Conservation (phyloP, 1,140 invertebrate genomes). For the roundworm (Caenorhabditis elegans) region WBcel235 BX284603.4:13604501-13605000, state of each 20-base stretch:
- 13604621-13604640: conserved; percentile 72
- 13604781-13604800: conserved; percentile 70
- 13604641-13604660: conserved; percentile 72
- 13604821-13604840: conserved; percentile 71
- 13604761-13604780: conserved; percentile 69
- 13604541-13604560: too few relatives aligned
- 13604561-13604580: conserved; percentile 68
- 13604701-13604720: conserved; percentile 66
- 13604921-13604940: conserved; percentile 67
- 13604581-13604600: conserved; percentile 84
- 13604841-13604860: conserved; percentile 69
- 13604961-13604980: conserved; percentile 68
- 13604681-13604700: conserved; percentile 70
- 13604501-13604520: too few relatives aligned
- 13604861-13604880: conserved; percentile 68
- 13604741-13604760: not conserved
- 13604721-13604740: conserved; percentile 37
- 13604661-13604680: conserved; percentile 69
- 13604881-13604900: conserved; percentile 69
- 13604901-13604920: conserved; percentile 67
- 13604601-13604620: conserved; percentile 49
- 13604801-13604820: conserved; percentile 71
- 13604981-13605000: conserved; percentile 67
- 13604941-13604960: conserved; percentile 70
- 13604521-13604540: too few relatives aligned